Percentiles rank a stretch among this genome's conserved stretches.
phyloP scores from a whole-genome alignment of 2,888 invertebrate genomes.

The Merodon equestris region DNA sequence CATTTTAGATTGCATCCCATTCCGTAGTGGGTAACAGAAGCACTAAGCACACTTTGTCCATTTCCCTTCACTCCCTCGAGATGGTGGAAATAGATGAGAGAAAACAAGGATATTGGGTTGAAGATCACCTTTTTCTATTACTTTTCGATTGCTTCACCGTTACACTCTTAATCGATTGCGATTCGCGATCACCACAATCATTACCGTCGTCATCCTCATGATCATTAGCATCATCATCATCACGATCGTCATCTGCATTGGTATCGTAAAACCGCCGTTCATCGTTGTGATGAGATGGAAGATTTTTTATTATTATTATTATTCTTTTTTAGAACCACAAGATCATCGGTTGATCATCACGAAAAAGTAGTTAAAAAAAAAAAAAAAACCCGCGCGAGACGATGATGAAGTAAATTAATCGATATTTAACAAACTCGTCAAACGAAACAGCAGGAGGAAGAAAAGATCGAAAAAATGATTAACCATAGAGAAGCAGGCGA shows the following conservation, averaged over 20 bases:
- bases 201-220: conserved; percentile 50
- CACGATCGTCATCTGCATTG: conserved; percentile 33
- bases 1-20: conserved; percentile 50
- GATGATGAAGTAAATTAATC: conserved; percentile 29
- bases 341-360: conserved; percentile 23
- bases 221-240: conserved; percentile 35
- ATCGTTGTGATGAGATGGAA: conserved; percentile 37
- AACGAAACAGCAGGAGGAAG: not conserved
- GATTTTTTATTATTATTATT: too few species aligned
- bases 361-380: conserved; percentile 17
- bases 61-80: not conserved
- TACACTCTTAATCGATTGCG: conserved; percentile 63
- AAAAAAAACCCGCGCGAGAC: conserved; percentile 12
- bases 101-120: conserved; percentile 52
- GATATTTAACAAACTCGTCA: conserved; percentile 21
- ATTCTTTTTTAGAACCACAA: conserved; percentile 31
- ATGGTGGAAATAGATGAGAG: conserved; percentile 19
- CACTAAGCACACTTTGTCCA: conserved; percentile 44
- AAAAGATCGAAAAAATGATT: conserved; percentile 12
- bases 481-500: conserved; percentile 29
- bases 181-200: conserved; percentile 58
- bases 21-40: conserved; percentile 27
- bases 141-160: conserved; percentile 44
- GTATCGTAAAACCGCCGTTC: conserved; percentile 16
- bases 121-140: conserved; percentile 42